Percentiles rank a stretch among this genome's conserved stretches.
Evolutionary conservation across 2,888 invertebrate genomes (phyloP).

Genomic region (Caenorhabditis macrosperma): DNA sequence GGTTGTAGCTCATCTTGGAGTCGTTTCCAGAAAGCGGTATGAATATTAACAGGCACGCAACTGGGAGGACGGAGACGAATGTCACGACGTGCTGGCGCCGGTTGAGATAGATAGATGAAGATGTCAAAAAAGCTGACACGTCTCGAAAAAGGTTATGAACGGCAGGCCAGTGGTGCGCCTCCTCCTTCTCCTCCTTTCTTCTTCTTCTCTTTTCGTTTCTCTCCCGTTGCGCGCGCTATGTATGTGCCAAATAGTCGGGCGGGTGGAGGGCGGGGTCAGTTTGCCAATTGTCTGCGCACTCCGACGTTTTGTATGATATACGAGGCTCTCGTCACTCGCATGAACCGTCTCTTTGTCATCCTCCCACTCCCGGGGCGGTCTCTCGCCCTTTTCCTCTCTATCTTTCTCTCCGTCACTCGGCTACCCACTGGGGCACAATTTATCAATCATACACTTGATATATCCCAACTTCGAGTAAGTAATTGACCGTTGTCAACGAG

Average conservation of each 20-base stretch:
- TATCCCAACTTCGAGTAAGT: constrained; percentile 56
- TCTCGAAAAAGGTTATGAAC: constrained; percentile 57
- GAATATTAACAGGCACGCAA: constrained; percentile 22
- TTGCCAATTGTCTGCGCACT: constrained; percentile 58
- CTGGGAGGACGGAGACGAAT: background rate
- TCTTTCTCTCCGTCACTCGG: constrained; percentile 25
- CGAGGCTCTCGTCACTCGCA: constrained; percentile 50
- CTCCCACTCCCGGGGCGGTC: constrained; percentile 50
- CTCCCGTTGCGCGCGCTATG: constrained; percentile 58
- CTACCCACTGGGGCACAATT: constrained; percentile 44
- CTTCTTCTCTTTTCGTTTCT: constrained; percentile 29
- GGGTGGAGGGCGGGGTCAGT: constrained; percentile 53
- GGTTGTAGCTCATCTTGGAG: constrained; percentile 79
- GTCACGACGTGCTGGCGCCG: background rate
- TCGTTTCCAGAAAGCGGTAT: constrained; percentile 19
- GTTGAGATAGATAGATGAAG: constrained; percentile 53
- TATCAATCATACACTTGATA: constrained; percentile 59
- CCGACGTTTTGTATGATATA: constrained; percentile 55
- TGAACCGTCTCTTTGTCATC: constrained; percentile 58
- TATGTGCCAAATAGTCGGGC: constrained; percentile 62
- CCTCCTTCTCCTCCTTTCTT: constrained; percentile 25
- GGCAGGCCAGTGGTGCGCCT: constrained; percentile 45
- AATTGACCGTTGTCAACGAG: constrained; percentile 55
- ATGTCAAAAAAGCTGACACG: constrained; percentile 52
- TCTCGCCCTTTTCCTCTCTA: constrained; percentile 18